phyloP scores from a whole-genome alignment of 2,113 vertebrate genomes.

The Crotophaga sulcirostris region DNA sequence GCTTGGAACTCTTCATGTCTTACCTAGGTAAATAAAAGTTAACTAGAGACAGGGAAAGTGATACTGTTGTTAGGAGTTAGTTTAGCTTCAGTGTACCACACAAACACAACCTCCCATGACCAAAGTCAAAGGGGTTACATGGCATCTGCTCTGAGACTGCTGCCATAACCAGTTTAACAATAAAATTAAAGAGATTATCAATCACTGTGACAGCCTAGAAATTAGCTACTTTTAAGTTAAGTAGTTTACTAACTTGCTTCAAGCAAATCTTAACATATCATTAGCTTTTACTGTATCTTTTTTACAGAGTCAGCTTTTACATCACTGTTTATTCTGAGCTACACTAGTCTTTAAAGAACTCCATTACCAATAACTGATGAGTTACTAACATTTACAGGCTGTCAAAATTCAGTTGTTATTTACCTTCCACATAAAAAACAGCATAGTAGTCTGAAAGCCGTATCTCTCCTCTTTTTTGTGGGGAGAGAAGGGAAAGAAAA shows the following conservation, averaged over 20 bases:
- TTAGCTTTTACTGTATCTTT: neutral
- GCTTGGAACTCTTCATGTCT: neutral
- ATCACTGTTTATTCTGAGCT: neutral
- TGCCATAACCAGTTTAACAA: neutral
- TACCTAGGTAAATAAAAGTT: neutral
- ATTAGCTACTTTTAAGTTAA: neutral
- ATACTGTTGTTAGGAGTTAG: neutral
- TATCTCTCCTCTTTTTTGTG: neutral
- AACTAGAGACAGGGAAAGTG: neutral
- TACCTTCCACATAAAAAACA: neutral
- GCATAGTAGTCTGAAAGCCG: neutral
- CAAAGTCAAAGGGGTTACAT: neutral
- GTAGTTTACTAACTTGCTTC: neutral
- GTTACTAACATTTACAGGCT: neutral
- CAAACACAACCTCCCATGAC: neutral
- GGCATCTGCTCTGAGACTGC: neutral
- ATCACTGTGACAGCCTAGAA: neutral
- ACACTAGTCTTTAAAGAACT: neutral
- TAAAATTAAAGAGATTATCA: neutral
- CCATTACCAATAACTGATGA: neutral
- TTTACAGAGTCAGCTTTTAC: neutral
- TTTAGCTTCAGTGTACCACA: neutral
- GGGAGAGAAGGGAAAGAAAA: neutral
- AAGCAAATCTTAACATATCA: neutral
- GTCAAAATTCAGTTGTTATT: neutral